Evolutionary conservation across 2,797 vertebrate species (phyloP), one percentile per base, ranked within the genome.

Genomic region (Balearica regulorum): DNA sequence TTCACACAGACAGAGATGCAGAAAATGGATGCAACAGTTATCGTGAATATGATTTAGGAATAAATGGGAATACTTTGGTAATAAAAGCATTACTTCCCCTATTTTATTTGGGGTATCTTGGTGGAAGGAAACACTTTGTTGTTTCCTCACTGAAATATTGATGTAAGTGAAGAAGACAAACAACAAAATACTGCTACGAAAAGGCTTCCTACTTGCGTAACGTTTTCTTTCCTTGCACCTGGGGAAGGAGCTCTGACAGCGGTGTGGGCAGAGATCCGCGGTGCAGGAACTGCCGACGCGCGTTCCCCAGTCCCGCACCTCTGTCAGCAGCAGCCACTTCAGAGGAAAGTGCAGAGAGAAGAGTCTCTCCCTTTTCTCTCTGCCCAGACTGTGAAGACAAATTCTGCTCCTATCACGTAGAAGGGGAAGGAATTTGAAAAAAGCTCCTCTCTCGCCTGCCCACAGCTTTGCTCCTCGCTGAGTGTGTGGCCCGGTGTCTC

Each of bases 21-120:
- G 80, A 86, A 91, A 94, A 90, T 11, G 31, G 49, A 83, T 85
- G 66, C 84, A 94, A 87, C 44, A 71, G 60, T 82, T 92, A 43
- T 19, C 4, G 25, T 33, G 87, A 58, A n/a, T 70, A 44, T 9
- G 57, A 85, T 90, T 95, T 78, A 69, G 75, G 93, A 96, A 89
- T 55, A 92, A 95, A 81, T 4, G 61, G 73, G 43, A 72, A 79
- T 64, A 71, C 35, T 92, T 92, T 66, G 51, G 58, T 55, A 91
- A 88, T 91, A 79, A 88, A 91, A 78, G n/a, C 39, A 29, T 62
- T 70, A 29, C 46, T 79, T 51, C 18, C 46, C 61, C 39, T n/a
- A 7, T 81, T 86, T 79, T 78, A 86, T 83, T 55, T 44, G 82
- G 81, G 61, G 11, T 48, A 48, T 76, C 15, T 78, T n/a, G 65